Conservation (phyloP, 2,888 invertebrate genomes). For the Drosophila pseudotakahashii region DNA sequence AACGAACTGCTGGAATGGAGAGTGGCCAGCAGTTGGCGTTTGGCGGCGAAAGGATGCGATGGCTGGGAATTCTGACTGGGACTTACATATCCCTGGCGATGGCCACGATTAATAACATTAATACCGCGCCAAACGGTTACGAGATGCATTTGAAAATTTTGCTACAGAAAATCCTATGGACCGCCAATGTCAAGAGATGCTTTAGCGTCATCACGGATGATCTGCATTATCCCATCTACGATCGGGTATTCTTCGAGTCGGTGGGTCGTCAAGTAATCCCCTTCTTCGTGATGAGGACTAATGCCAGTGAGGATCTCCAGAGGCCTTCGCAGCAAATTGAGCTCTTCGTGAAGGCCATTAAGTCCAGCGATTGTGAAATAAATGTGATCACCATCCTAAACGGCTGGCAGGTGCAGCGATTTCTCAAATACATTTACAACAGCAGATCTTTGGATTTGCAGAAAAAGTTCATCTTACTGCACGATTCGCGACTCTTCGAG, state of each 20-base stretch:
- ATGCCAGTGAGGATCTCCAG: slow-evolving; percentile 88
- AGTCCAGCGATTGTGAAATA: slow-evolving; percentile 88
- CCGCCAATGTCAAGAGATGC: slow-evolving; percentile 75
- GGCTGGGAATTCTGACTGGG: slow-evolving; percentile 17
- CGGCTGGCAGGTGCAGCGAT: slow-evolving; percentile 88
- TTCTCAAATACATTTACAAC: slow-evolving; percentile 90
- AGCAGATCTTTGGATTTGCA: slow-evolving; percentile 89
- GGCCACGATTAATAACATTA: neutral
- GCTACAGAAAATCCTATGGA: slow-evolving; percentile 59
- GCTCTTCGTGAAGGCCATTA: slow-evolving; percentile 86
- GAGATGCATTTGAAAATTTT: slow-evolving; percentile 56
- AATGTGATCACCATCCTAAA: slow-evolving; percentile 90
- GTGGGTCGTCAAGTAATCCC: slow-evolving; percentile 42
- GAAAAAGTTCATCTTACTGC: slow-evolving; percentile 89
- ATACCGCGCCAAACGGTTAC: slow-evolving; percentile 46
- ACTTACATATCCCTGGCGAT: slow-evolving; percentile 8
- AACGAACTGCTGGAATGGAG: slow-evolving; percentile 36
- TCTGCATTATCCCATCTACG: slow-evolving; percentile 70
- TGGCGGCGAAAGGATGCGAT: slow-evolving; percentile 41
- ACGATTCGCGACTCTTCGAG: slow-evolving; percentile 89
- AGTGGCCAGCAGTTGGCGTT: slow-evolving; percentile 28
- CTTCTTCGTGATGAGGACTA: slow-evolving; percentile 86
- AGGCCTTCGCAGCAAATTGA: slow-evolving; percentile 87
- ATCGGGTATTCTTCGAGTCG: slow-evolving; percentile 63
- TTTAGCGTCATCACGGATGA: slow-evolving; percentile 82